A percentile compares a stretch with the other conserved stretches of the same genome.
phyloP scores from a whole-genome alignment of 2,113 vertebrate genomes.

The Indicator maculatus region DNA sequence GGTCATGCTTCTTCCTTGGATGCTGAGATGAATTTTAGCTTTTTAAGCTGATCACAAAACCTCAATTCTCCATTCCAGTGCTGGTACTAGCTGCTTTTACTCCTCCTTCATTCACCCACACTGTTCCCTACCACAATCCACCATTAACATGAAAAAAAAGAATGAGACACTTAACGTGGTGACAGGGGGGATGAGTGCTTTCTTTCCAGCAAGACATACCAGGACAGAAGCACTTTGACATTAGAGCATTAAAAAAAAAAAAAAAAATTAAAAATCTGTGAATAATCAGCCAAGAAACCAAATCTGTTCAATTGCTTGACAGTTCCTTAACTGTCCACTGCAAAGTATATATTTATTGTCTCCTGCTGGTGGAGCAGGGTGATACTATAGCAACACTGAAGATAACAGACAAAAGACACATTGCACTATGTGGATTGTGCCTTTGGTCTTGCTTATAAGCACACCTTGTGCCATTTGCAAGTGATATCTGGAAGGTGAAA shows the following conservation, averaged over 20 bases:
- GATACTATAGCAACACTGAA: neutral
- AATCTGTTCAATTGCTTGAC: no score
- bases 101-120: neutral
- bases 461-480: neutral
- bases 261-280: no score
- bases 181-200: no score
- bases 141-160: no score
- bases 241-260: no score
- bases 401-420: neutral
- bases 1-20: neutral
- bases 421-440: neutral
- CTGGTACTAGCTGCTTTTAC: neutral
- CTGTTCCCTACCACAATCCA: no score
- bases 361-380: neutral
- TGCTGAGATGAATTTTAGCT: neutral
- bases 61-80: neutral
- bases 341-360: neutral
- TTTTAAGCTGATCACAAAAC: neutral
- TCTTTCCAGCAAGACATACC: no score
- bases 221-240: no score
- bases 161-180: no score
- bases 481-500: neutral
- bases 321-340: no score
- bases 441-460: neutral
- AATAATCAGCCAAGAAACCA: no score